Base-by-base conservation (phyloP, 2,888 invertebrate species). In the Campopleginae sp. region DNA sequence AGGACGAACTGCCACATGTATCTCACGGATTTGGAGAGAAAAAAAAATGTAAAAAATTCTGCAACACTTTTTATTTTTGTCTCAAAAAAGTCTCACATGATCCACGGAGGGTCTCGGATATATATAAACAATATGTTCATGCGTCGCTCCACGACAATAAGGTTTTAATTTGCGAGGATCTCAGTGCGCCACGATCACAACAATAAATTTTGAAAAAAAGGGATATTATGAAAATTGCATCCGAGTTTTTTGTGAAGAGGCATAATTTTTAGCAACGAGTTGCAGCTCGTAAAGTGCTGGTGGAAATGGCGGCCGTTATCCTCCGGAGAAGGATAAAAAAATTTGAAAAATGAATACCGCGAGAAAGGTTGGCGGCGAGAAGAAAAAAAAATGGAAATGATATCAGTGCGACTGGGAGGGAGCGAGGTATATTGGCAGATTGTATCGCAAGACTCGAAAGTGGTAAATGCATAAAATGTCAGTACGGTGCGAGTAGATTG, bases 381-480 rank as follows among this genome's bases (percentile, higher is more conserved):
- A 42, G 4, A 51, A 70, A 23, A 72, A 72, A 38, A 2, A 54
- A 51, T 54, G 23, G 27, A 31, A 31, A 38, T 46, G 38, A 46
- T 27, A 48, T 42, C 23, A 23, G 54, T n/a, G n/a, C n/a, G 31
- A 54, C 54, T 27, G 17, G 38, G 44, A 71, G 61, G 19, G 38
- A 46, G n/a, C 61, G 33, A 33, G 33, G 31, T 65, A 23, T 54
- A 80, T 80, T 61, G n/a, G 63, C 58, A 76, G 80, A 80, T 84
- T 46, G 66, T 66, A 84, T 84, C 80, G 76, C 58, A n/a, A 27
- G 17, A 42, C 72, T 72, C 66, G 61, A 84, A 78, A 78, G 72
- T 84, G 80, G 72, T 51, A 74, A 80, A 84, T 72, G 84, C 68
- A 68, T 78, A 78, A 77, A 80, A 81, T 66, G 77, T 80, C 77